Evolutionary conservation across 1,140 invertebrate species (phyloP), one percentile per base, ranked within the genome.

Genomic region (Brachionus paranguensis): DNA sequence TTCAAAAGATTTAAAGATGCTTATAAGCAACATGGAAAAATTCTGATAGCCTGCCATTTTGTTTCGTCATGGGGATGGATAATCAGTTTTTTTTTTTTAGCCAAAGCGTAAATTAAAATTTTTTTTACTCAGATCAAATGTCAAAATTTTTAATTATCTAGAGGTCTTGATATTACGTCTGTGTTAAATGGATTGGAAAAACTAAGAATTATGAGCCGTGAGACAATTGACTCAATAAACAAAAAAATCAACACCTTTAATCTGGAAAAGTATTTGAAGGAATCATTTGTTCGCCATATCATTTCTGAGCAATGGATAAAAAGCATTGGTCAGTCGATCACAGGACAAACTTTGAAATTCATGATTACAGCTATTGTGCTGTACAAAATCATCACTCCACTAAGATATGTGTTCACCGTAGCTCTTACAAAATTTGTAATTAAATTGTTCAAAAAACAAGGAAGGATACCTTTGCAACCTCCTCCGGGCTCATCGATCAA

Each of bases 1-100:
- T 84, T 68, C 11, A 84, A 84, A 12, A 27, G 81, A 14, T 84
- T 84, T 14, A 84, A 84, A 84, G 37, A 84, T 20, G 81, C 81
- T 14, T 84, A 84, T 10, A 84, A 74, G 50, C 43, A 72, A 84
- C 81, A 84, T 29, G 81, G 81, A 24, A 84, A 68, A 33, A 70
- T 84, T 29, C 14, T 84, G 11, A 65, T 84, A n/a, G 24, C 20
- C 10, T 70, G 60, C 41, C 81, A 84, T 70, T 53, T 68, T 45
- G 27, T 43, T 11, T 53, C 81, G n/a, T 53, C 64, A 24, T 50
- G 43, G 29, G 60, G 60, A 17, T 84, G 81, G 81, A 14, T 72
- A 27, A 84, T 53, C 33, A 45, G 81, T 12, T 84, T 84, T 20
- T 84, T 70, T 74, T 81, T 81, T 17, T 11, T 81, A 45, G 17